Conservation (phyloP, 35 echinoderm and acorn worm species). For the Apostichopus californicus region DNA sequence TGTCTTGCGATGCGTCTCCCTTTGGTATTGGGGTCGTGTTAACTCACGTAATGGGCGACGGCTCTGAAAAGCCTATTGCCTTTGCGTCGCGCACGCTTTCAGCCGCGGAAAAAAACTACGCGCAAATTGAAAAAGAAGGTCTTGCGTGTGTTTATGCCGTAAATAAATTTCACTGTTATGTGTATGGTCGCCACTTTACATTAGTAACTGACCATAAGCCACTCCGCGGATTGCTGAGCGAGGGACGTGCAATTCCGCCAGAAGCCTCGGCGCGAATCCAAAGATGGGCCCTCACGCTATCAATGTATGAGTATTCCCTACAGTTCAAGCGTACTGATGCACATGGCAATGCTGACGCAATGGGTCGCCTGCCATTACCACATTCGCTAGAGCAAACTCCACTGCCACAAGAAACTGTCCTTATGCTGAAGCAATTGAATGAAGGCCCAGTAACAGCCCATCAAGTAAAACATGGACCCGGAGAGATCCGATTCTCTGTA, state of each 20-base stretch:
- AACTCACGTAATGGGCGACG: conserved; percentile 53
- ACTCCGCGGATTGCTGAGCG: conserved; percentile 46
- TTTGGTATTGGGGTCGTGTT: conserved; percentile 66
- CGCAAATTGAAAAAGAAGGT: conserved; percentile 7
- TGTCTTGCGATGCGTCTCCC: conserved; percentile 56
- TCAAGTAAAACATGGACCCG: conserved; percentile 20
- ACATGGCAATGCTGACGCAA: conserved; percentile 62
- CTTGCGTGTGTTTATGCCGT: conserved; percentile 63
- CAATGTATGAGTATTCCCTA: conserved; percentile 49
- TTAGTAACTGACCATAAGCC: conserved; percentile 69
- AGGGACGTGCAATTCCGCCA: conserved; percentile 50
- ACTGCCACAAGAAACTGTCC: conserved; percentile 29
- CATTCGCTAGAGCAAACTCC: not conserved
- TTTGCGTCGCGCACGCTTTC: conserved; percentile 72
- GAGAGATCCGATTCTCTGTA: conserved; percentile 22
- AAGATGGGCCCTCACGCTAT: conserved; percentile 72
- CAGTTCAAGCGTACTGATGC: conserved; percentile 20
- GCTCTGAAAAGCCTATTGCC: conserved; percentile 62
- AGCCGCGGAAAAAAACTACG: conserved; percentile 63
- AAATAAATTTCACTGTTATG: conserved; percentile 62
- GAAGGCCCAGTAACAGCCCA: conserved; percentile 4
- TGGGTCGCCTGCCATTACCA: conserved; percentile 67
- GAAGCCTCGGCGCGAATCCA: conserved; percentile 66
- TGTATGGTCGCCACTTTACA: conserved; percentile 69
- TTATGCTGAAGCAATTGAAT: conserved; percentile 31